A percentile compares a stretch with the other conserved stretches of the same genome.
phyloP scores from a whole-genome alignment of 2,888 invertebrate genomes.

The Xylota sylvarum region DNA sequence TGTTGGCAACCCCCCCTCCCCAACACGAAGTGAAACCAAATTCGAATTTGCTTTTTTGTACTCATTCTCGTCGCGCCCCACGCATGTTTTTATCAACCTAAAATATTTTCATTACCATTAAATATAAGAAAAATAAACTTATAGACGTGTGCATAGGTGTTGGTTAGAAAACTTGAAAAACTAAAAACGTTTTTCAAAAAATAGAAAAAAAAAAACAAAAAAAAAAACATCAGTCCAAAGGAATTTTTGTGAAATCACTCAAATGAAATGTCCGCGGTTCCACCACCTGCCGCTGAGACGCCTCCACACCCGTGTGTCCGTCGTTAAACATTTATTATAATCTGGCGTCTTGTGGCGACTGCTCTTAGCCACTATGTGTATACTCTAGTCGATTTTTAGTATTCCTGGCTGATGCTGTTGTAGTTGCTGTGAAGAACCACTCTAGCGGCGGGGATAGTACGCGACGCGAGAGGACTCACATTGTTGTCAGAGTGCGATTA shows the following conservation, averaged over 20 bases:
- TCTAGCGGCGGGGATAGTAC: background rate
- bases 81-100: conserved; percentile 69
- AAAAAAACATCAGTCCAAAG: conserved; percentile 25
- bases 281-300: conserved; percentile 67
- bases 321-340: conserved; percentile 56
- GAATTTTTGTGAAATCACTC: conserved; percentile 64
- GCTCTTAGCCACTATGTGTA: conserved; percentile 23
- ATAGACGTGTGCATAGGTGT: conserved; percentile 7
- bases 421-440: conserved; percentile 9
- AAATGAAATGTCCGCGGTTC: conserved; percentile 61
- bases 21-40: conserved; percentile 29
- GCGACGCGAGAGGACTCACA: background rate
- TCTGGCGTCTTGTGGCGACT: conserved; percentile 44
- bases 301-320: conserved; percentile 56
- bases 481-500: conserved; percentile 30
- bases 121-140: conserved; percentile 52
- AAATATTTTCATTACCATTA: conserved; percentile 71
- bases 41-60: conserved; percentile 41
- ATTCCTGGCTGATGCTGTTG: background rate
- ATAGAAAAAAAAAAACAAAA: conserved; percentile 3
- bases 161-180: conserved; percentile 35
- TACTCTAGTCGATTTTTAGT: background rate
- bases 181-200: conserved; percentile 26
- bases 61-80: conserved; percentile 48
- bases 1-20: background rate